Percentiles rank a stretch among this genome's conserved stretches.
phyloP scores from a whole-genome alignment of 2,888 invertebrate species.

The Protodeltote pygarga region DNA sequence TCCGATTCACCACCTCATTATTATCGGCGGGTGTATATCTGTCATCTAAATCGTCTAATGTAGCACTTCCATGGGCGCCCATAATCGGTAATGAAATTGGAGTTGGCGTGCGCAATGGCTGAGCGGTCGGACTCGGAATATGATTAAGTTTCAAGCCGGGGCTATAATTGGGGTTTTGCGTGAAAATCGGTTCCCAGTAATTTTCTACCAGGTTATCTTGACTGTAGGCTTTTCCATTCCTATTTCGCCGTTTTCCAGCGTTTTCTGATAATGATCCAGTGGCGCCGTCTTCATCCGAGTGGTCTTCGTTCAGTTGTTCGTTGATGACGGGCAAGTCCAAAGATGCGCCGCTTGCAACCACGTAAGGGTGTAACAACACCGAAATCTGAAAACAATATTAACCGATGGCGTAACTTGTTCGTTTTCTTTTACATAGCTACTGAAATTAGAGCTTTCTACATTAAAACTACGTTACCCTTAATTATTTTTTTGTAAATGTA shows the following conservation, averaged over 20 bases:
- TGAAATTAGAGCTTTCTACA: no score
- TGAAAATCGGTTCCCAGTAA: conserved; percentile 16
- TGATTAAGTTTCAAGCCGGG: conserved; percentile 27
- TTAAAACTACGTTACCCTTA: no score
- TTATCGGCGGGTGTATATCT: conserved; percentile 44
- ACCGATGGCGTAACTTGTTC: neutral
- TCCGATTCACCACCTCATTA: conserved; percentile 58
- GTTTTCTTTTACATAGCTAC: no score
- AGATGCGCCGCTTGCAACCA: conserved; percentile 68
- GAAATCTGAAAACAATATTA: conserved; percentile 64
- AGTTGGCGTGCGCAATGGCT: conserved; percentile 40
- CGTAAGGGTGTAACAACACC: conserved; percentile 71
- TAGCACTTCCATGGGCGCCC: conserved; percentile 8
- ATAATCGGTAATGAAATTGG: conserved; percentile 23
- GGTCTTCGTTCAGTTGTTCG: conserved; percentile 62
- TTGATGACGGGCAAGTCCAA: conserved; percentile 73
- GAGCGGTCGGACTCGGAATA: conserved; percentile 55
- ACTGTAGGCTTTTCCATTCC: conserved; percentile 62
- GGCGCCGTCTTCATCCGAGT: conserved; percentile 40
- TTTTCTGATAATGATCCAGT: conserved; percentile 5
- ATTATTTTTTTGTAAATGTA: no score
- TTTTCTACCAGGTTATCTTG: conserved; percentile 58
- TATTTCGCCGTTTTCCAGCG: conserved; percentile 34
- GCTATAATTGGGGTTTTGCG: conserved; percentile 16
- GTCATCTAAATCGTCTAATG: neutral